Base-by-base conservation (phyloP, 1,140 invertebrate species). In the Lamellibrachia luymesi region DNA sequence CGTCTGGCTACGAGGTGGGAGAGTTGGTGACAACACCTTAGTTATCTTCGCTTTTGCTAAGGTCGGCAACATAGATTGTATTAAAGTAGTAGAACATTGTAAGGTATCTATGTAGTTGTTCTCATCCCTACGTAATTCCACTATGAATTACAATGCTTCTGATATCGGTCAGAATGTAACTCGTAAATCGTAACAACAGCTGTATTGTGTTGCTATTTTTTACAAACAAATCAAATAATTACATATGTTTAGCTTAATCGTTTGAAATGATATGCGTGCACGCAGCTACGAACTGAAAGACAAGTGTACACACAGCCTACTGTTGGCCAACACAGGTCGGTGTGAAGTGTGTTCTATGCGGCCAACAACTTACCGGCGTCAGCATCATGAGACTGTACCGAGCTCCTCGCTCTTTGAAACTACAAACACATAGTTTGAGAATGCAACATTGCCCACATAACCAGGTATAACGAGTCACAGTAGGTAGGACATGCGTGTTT, bases 341-440 rank as follows among this genome's bases (percentile, higher is more conserved):
- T 90, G 17, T 22, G 27, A 90, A 90, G 17, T 90, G 89, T 22
- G 27, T 90, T 27, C 89, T 27, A 22, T 27, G 27, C 89, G 27
- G 89, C 17, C 17, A 27, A 17, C 38, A 91, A 94, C 94, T 94
- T 95, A 96, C 96, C 93, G 95, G 92, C 1, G 97, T 96, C n/a
- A 99, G 95, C 95, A 97, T 97, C 51, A 98, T 95, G 17, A 99
- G 95, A 0, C 98, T 98, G 95, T 98, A 98, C 13, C 98, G 97
- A 1, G 98, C 98, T 6, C 98, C 98, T 93, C 98, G 97, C 96
- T 99, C 98, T 96, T 99, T 99, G 95, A 99, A 99, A 96, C 98
- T 98, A 80, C 64, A 80, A 80, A 80, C 64, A 80, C 7, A 80
- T 22, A 17, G 2, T 17, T 8, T 80, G 25, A 1, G 64, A 38